These are phyloP conservation scores for Thyatira batis DNA, from an alignment of 2,888 invertebrate species.

Conservation along the genomic window DNA sequence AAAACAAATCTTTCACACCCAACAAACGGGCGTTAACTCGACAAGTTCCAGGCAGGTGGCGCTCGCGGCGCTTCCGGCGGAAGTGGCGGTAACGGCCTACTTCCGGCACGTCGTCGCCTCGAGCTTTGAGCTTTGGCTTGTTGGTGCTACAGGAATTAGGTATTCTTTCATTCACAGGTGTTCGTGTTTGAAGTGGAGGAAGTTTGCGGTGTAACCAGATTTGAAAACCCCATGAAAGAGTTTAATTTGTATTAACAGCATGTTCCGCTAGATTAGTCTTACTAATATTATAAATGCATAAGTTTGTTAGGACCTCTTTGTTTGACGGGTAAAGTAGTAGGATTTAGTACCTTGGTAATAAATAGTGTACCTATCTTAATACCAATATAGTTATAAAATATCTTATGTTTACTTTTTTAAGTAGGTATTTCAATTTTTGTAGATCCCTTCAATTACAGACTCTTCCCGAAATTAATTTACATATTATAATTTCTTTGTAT, in stretches of 20 bases:
- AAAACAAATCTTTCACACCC: constrained; percentile 33
- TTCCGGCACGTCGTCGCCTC: constrained; percentile 60
- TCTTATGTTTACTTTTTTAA: too few species aligned
- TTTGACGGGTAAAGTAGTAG: too few species aligned
- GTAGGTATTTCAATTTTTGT: too few species aligned
- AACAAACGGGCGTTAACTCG: constrained; percentile 32
- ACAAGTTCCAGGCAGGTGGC: constrained; percentile 55
- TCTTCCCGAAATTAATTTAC: too few species aligned
- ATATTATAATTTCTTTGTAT: too few species aligned
- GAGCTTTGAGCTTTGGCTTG: constrained; percentile 12
- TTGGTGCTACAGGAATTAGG: constrained; percentile 27
- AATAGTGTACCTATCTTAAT: too few species aligned
- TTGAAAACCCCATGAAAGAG: constrained; percentile 6
- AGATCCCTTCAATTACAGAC: too few species aligned
- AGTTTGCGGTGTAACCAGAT: constrained; percentile 18
- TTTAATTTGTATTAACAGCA: background rate
- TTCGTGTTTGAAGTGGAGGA: constrained; percentile 17
- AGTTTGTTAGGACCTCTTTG: too few species aligned
- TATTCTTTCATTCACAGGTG: constrained; percentile 30
- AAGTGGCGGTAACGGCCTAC: constrained; percentile 60
- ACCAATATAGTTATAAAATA: too few species aligned
- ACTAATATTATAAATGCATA: too few species aligned
- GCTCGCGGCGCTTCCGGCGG: constrained; percentile 45
- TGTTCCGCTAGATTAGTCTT: too few species aligned
- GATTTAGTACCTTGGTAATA: too few species aligned